Base-by-base conservation (phyloP, 2,113 vertebrate species). In the Plecotus auritus region DNA sequence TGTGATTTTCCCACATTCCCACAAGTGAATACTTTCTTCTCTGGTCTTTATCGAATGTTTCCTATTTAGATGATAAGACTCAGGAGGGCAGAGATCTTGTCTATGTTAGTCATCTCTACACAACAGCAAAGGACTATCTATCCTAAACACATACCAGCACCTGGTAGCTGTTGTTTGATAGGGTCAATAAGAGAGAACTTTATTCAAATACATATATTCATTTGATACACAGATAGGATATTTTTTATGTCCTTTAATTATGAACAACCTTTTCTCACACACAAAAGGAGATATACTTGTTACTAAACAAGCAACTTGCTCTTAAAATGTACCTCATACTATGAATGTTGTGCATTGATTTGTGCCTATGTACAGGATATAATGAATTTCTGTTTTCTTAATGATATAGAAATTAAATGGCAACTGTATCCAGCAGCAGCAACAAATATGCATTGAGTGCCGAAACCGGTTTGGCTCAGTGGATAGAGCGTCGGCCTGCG, bases 251-350 rank as follows among this genome's bases (percentile, higher is more conserved):
- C 40, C 64, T 26, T 76, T 66, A 88, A 69, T 59, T 88, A 54
- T 28, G 49, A 51, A 35, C 9, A 61, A 94, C 3, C 4, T 91
- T 51, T 81, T 49, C 26, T 13, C 10, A 73, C 12, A 35, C 7
- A 45, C 40, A 90, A 74, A 49, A 42, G 61, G 8, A 45, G 28
- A 20, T 70, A 69, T 28, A 18, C 5, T 82, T 70, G 23, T 80
- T 88, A 87, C 32, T 77, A 83, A 88, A 49, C n/a, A 93, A 84
- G 85, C 32, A 95, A 81, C 16, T 69, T 93, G 32, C 10, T 92
- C 49, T 86, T 91, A 64, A 94, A 93, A 93, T 20, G 2, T 7
- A 51, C 54, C 51, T 74, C 32, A 69, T n/a, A 61, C 13, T 20
- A 14, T 47, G 67, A 83, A 40, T 22, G 7, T 13, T 92, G 54